Conservation (phyloP, 1,140 invertebrate genomes). For the Drosophila fuyamai region DNA sequence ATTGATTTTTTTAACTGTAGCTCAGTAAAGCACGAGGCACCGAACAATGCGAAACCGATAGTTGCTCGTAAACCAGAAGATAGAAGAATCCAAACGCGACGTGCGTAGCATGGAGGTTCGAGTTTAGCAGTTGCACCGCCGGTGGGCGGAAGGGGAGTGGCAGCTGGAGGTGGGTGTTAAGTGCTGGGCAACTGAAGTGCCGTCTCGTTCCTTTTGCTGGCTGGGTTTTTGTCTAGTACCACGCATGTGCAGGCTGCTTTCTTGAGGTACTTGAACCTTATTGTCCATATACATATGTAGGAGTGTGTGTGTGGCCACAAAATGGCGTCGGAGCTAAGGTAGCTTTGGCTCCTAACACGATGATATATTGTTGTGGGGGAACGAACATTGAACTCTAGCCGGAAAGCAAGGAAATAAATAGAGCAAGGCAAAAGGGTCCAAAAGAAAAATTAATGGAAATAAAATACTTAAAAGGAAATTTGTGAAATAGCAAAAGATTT, state of each 20-base stretch:
- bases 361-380: constrained; percentile 64
- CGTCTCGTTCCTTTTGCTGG: constrained; percentile 1
- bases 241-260: constrained; percentile 67
- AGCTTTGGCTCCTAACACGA: constrained; percentile 40
- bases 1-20: not conserved
- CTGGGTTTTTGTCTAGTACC: constrained; percentile 29
- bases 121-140: constrained; percentile 25
- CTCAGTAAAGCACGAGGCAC: constrained; percentile 51
- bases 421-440: constrained; percentile 24
- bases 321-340: constrained; percentile 60
- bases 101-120: constrained; percentile 33
- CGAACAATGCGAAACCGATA: constrained; percentile 62
- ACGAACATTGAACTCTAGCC: constrained; percentile 59
- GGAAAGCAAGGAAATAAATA: constrained; percentile 31
- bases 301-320: constrained; percentile 45
- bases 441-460: constrained; percentile 2
- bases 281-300: constrained; percentile 32
- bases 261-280: constrained; percentile 76
- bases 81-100: constrained; percentile 41
- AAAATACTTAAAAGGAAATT: not conserved
- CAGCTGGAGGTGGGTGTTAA: constrained; percentile 49
- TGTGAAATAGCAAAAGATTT: not conserved
- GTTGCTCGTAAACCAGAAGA: constrained; percentile 38
- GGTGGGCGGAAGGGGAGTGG: constrained; percentile 12
- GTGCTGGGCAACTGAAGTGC: constrained; percentile 25